Evolutionary conservation across 2,797 vertebrate genomes (phyloP).

Genomic region (Pristis pectinata): DNA sequence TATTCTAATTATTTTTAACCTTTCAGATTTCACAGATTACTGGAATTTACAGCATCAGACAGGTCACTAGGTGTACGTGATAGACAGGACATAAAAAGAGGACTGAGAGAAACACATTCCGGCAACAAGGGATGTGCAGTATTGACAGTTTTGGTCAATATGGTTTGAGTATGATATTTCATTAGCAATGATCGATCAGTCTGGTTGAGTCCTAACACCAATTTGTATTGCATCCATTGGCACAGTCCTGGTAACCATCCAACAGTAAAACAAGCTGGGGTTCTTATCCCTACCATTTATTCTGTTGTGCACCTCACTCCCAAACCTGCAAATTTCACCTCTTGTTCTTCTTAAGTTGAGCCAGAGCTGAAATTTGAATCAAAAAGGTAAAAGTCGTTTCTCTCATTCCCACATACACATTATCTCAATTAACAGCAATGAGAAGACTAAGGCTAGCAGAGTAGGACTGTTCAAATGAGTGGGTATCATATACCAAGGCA

Average conservation of each 20-base stretch:
- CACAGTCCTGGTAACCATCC: conserved; percentile 2
- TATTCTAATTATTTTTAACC: conserved; percentile 36
- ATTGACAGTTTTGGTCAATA: conserved; percentile 29
- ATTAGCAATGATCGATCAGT: conserved; percentile 22
- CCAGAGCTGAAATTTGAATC: neutral
- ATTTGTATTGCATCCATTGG: neutral
- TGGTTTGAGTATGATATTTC: conserved; percentile 29
- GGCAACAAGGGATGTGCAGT: neutral
- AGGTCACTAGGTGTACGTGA: conserved; percentile 34
- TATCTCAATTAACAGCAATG: neutral
- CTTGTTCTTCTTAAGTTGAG: neutral
- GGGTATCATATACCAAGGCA: neutral
- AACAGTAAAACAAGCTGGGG: neutral
- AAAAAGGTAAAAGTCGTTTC: neutral
- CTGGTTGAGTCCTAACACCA: conserved; percentile 9
- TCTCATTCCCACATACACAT: neutral
- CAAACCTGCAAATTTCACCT: neutral
- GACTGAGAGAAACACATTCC: conserved; percentile 24
- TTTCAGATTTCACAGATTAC: conserved; percentile 38
- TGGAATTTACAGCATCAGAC: conserved; percentile 31
- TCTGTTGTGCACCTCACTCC: neutral
- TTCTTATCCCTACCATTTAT: neutral
- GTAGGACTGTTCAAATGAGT: neutral
- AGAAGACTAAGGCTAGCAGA: neutral
- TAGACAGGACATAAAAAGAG: conserved; percentile 3